Evolutionary conservation across 2,888 invertebrate species (phyloP), one percentile per base, ranked within the genome.

Genomic region (Ichneumoninae sp.): DNA sequence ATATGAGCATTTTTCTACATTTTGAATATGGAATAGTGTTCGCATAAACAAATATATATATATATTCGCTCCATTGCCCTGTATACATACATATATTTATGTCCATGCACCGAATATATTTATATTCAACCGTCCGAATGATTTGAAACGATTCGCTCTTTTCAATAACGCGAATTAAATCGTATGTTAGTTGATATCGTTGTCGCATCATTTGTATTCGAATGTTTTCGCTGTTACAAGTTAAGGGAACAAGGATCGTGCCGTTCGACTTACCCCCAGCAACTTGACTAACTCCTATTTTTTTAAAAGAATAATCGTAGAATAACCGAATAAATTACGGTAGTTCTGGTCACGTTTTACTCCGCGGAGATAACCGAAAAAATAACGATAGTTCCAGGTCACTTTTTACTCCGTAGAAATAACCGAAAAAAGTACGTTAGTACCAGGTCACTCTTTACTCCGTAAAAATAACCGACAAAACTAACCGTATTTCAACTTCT

Each of bases 11-110:
- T 76, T 66, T 66, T 36, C 33, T 16, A 76, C n/a, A 22, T 8
- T 36, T 52, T 76, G 75, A 54, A 76, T 76, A 76, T 76, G 66
- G 52, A 76, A 16, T 22, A n/a, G 54, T 0, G 22, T 8, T 66
- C 66, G n/a, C 10, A 75, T 54, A 40, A 76, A 33, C 22, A 50
- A 36, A n/a, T 63, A 33, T 19, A n/a, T 63, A n/a, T 63, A 33
- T 19, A n/a, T 13, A 52, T 66, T 50, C 36, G 22, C 60, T 44
- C 44, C 7, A 44, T 60, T 40, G 57, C 22, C 30, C 16, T 40
- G 40, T n/a, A 57, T 60, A 1, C 16, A 16, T 50, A 16, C 30
- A 33, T 33, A 40, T 22, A 22, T 57, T 19, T 8, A 52, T 70
- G 3, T 52, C 33, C 33, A n/a, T 52, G 7, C 10, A 13, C 33